Conservation (phyloP, 1,140 invertebrate genomes). For the Hetaerina americana region DNA sequence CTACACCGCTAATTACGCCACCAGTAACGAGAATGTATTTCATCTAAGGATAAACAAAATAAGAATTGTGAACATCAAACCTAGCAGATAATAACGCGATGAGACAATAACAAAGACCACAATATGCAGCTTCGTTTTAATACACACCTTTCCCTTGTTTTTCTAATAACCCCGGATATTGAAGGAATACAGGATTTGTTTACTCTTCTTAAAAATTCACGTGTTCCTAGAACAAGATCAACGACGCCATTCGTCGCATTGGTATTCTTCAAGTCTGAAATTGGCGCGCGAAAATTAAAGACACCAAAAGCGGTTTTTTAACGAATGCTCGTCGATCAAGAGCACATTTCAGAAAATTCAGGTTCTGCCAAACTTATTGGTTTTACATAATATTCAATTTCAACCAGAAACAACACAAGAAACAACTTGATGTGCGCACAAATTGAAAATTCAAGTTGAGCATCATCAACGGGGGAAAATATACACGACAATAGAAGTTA, state of each 20-base stretch:
- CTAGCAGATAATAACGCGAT: neutral
- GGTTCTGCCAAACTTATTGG: no score
- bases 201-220: neutral
- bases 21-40: slow-evolving; percentile 97
- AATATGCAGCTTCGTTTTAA: no score
- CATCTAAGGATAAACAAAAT: slow-evolving; percentile 36
- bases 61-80: neutral
- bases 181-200: neutral
- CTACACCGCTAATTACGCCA: slow-evolving; percentile 95
- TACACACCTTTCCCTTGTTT: neutral
- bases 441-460: no score
- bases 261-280: neutral
- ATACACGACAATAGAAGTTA: no score
- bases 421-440: no score
- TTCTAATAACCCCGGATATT: neutral
- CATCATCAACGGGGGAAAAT: no score
- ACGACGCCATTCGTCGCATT: neutral
- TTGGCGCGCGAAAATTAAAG: neutral
- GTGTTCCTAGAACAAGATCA: neutral
- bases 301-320: no score
- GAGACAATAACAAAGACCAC: neutral
- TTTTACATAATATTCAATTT: no score
- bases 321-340: no score
- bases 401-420: no score
- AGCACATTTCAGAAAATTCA: no score